Evolutionary conservation across 2,797 vertebrate genomes (phyloP), one percentile per base, ranked within the genome.

Genomic region (Spondyliosoma cantharus): DNA sequence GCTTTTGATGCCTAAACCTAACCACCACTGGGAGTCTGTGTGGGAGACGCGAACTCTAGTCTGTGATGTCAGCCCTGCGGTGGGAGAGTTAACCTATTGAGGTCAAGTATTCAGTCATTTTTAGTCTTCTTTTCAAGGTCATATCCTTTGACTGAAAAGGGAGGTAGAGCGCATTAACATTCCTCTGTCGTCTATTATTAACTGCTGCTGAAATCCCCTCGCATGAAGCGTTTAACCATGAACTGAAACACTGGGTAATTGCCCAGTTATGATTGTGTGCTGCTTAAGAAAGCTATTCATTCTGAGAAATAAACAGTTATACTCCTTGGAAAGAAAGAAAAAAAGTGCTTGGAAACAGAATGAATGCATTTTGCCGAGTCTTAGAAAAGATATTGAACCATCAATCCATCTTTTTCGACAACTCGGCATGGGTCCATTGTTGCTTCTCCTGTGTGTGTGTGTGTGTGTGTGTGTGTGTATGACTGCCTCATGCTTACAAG

Each of bases 401-500:
- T 78, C 57, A 66, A 9, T 84, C 64, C 3, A 3, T 84, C 24
- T 83, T 75, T 75, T 74, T 71, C 4, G 7, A 32, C 29, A 73
- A 57, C 25, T 54, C 65, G 32, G 49, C 65, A 17, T 62, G 42
- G 20, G 4, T 32, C 29, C 22, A 29, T 71, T 74, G 46, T 71
- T 46, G 3, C 45, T 37, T 62, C 71, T 48, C 58, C 11, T 68
- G 43, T 61, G 11, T 32, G 32, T 58, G 11, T 48, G 43, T 60
- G 42, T 50, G 27, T 71, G 22, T 29, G 57, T 46, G n/a, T 19
- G 46, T 17, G 27, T 61, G 58, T 69, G 45, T 75, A 22, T 61
- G 1, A 11, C 42, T 56, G 29, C 49, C 59, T 76, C 37, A 22
- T 78, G 68, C 82, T 82, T 76, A 42, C 74, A 85, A 64, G 67